Percentiles rank a stretch among this genome's conserved stretches.
These are phyloP conservation scores for Agapetus fuscipes DNA, from an alignment of 2,888 invertebrate genomes.

Conservation along the genomic window DNA sequence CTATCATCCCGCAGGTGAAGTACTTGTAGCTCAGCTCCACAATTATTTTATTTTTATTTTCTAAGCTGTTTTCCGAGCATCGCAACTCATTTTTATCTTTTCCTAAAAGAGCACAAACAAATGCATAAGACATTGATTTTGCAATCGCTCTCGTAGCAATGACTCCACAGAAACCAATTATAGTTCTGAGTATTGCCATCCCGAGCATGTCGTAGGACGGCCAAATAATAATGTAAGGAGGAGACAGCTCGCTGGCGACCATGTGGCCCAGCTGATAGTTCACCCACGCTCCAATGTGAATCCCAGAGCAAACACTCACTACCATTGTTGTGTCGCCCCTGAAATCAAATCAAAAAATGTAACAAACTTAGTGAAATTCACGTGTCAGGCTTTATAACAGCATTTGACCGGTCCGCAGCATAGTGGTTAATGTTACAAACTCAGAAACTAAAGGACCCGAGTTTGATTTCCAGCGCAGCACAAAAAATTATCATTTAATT, in stretches of 20 bases:
- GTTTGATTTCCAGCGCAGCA: too few relatives aligned
- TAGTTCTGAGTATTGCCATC: conserved; percentile 55
- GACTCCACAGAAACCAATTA: conserved; percentile 67
- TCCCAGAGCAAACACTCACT: conserved; percentile 70
- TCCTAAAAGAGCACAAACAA: conserved; percentile 59
- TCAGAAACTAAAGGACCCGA: too few relatives aligned
- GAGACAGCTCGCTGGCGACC: conserved; percentile 47
- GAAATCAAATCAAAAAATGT: conserved; percentile 25
- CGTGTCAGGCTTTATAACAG: too few relatives aligned
- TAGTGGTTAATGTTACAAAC: too few relatives aligned
- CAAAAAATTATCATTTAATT: too few relatives aligned
- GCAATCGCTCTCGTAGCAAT: conserved; percentile 56
- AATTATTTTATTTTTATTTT: conserved; percentile 61
- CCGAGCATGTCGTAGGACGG: conserved; percentile 66
- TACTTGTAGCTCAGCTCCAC: conserved; percentile 80
- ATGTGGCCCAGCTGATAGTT: conserved; percentile 73
- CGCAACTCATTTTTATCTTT: conserved; percentile 56
- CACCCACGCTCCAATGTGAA: conserved; percentile 72
- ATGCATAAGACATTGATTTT: conserved; percentile 59
- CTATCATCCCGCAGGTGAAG: conserved; percentile 69
- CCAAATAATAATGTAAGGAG: conserved; percentile 71
- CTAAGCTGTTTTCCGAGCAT: conserved; percentile 53
- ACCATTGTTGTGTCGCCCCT: conserved; percentile 88
- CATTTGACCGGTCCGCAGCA: too few relatives aligned
- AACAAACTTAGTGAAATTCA: neutral